Evolutionary conservation across 2,113 vertebrate genomes (phyloP), one percentile per base, ranked within the genome.

Genomic region (Seriola quinqueradiata): DNA sequence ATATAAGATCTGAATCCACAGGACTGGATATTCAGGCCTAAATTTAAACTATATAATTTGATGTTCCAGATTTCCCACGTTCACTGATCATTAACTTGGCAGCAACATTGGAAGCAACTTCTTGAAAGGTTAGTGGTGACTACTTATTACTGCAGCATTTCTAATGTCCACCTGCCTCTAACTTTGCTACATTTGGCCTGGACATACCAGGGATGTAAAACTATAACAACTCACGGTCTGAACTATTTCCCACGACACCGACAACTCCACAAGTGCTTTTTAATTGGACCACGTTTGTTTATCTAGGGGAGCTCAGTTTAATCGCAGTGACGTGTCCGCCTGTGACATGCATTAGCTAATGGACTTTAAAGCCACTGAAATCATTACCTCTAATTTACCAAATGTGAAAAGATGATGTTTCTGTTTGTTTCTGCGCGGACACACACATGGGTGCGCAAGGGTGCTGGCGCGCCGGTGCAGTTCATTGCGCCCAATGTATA

Each of bases 311-410:
- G 58, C 91, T 96, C 95, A 94, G 89, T 92, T 95, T 96, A 96
- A 97, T 96, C 93, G 94, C 89, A 94, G 92, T 96, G 96, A 97
- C 95, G 91, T 93, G 90, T 93, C 79, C 46, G 19, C 69, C 52
- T 48, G 85, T 83, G 92, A 86, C 84, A 92, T 89, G 92, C 93
- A 92, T 93, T 93, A 94, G 95, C 95, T 96, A 95, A 96, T 96
- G 94, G 88, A 64, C 87, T 92, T 92, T 92, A 95, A 94, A 95
- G 94, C 95, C 95, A 94, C 91, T 94, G 95, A 89, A 85, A 91
- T 83, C 80, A 91, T 93, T 92, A 65, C 75, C 67, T 67, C 64
- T 66, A 78, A 80, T 76, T 93, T 92, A 94, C 93, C 93, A 25
- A 48, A 44, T 25, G 17, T 19, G 23, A 58, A 54, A 48, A 28